phyloP scores from a whole-genome alignment of 2,888 invertebrate species.

The Apamea monoglypha region DNA sequence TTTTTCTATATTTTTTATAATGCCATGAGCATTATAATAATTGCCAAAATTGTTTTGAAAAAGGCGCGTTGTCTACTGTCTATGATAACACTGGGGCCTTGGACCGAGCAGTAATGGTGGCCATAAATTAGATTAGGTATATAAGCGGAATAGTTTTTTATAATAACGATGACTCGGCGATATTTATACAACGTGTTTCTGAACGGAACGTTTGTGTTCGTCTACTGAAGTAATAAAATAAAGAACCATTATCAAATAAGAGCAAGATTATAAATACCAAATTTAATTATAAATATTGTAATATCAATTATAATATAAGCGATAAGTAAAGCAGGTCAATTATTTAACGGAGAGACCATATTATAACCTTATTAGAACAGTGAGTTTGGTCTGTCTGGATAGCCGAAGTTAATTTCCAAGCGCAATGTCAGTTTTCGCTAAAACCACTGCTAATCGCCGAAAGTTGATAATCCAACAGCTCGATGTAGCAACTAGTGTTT shows the following conservation, averaged over 20 bases:
- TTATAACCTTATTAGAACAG: constrained; percentile 6
- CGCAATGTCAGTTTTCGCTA: background rate
- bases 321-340: constrained; percentile 28
- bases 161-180: constrained; percentile 28
- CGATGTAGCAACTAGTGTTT: no score
- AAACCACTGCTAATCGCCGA: background rate
- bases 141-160: constrained; percentile 1
- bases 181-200: constrained; percentile 25
- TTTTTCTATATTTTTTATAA: background rate
- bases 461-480: background rate
- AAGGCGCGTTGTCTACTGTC: constrained; percentile 21
- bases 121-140: constrained; percentile 38
- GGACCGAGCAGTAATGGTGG: constrained; percentile 17
- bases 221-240: constrained; percentile 5
- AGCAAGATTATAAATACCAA: constrained; percentile 5
- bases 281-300: constrained; percentile 18
- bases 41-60: constrained; percentile 3
- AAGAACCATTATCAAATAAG: background rate
- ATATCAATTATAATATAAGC: constrained; percentile 15
- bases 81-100: constrained; percentile 12
- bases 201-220: background rate
- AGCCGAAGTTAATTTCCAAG: background rate
- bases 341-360: constrained; percentile 14
- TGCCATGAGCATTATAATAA: background rate
- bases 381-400: background rate